Percentiles rank a stretch among this genome's conserved stretches.
Conservation (phyloP, 1,140 invertebrate genomes). For the Drosophila malerkotliana region DNA sequence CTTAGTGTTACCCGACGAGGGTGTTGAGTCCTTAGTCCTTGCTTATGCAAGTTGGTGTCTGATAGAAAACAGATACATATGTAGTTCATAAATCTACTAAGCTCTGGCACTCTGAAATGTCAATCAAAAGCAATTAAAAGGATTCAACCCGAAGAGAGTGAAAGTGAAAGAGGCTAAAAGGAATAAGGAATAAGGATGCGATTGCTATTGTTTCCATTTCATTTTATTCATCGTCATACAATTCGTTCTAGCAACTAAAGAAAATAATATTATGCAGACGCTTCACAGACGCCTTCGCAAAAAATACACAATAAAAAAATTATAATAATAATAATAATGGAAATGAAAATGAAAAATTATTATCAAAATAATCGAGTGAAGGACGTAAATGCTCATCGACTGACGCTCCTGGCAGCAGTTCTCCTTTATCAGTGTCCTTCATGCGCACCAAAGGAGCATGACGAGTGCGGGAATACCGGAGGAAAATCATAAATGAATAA, state of each 20-base stretch:
- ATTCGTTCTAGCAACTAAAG: constrained; percentile 71
- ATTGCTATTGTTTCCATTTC: constrained; percentile 50
- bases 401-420: constrained; percentile 30
- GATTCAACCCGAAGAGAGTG: constrained; percentile 7
- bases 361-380: constrained; percentile 26
- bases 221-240: constrained; percentile 77
- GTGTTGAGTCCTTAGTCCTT: not conserved
- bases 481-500: constrained; percentile 57
- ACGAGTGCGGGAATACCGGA: constrained; percentile 5
- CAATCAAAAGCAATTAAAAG: constrained; percentile 54
- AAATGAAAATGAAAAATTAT: constrained; percentile 1
- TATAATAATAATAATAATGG: constrained; percentile 10
- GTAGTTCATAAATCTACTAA: constrained; percentile 25
- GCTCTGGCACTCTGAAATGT: constrained; percentile 35
- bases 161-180: not conserved
- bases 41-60: constrained; percentile 14
- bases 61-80: constrained; percentile 1
- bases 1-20: constrained; percentile 32
- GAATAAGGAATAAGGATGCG: not conserved
- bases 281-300: constrained; percentile 14
- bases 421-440: constrained; percentile 58
- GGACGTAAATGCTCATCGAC: constrained; percentile 65
- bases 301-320: not conserved
- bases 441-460: constrained; percentile 35
- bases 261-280: constrained; percentile 51